A percentile compares a stretch with the other conserved stretches of the same genome.
phyloP scores from a whole-genome alignment of 2,113 vertebrate genomes.

The Tenebrosternarchus preto region DNA sequence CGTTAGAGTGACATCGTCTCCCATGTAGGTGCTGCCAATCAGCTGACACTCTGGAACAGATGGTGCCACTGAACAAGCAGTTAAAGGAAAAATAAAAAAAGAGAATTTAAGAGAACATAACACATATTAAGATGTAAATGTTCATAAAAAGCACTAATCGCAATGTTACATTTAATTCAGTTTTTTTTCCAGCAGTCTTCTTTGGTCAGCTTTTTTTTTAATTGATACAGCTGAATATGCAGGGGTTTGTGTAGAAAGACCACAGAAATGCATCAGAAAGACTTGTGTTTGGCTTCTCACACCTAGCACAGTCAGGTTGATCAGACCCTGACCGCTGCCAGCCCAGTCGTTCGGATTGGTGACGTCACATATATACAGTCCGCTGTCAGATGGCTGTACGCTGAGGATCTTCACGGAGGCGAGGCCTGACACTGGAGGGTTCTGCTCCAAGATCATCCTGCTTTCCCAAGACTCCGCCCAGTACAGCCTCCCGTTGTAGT shows the following conservation, averaged over 20 bases:
- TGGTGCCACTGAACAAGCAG: slow-evolving; percentile 67
- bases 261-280: too few relatives aligned
- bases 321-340: slow-evolving; percentile 65
- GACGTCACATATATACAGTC: slow-evolving; percentile 73
- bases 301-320: slow-evolving; percentile 72
- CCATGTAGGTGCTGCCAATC: slow-evolving; percentile 57
- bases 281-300: slow-evolving; percentile 22
- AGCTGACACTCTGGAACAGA: slow-evolving; percentile 65
- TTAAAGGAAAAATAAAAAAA: neutral
- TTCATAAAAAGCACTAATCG: too few relatives aligned
- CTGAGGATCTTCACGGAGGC: slow-evolving; percentile 67
- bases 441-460: slow-evolving; percentile 64
- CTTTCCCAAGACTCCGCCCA: slow-evolving; percentile 63
- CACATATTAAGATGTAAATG: too few relatives aligned
- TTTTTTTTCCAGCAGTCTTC: too few relatives aligned
- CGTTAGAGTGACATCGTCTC: slow-evolving; percentile 64
- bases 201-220: too few relatives aligned
- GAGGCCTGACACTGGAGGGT: slow-evolving; percentile 65
- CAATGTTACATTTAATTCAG: too few relatives aligned
- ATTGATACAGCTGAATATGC: too few relatives aligned
- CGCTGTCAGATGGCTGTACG: slow-evolving; percentile 65
- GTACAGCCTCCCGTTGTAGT: slow-evolving; percentile 68
- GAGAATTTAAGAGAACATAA: too few relatives aligned
- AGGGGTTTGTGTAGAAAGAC: too few relatives aligned
- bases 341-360: slow-evolving; percentile 75